phyloP scores from a whole-genome alignment of 2,888 invertebrate species.

The Archips crataeganus region DNA sequence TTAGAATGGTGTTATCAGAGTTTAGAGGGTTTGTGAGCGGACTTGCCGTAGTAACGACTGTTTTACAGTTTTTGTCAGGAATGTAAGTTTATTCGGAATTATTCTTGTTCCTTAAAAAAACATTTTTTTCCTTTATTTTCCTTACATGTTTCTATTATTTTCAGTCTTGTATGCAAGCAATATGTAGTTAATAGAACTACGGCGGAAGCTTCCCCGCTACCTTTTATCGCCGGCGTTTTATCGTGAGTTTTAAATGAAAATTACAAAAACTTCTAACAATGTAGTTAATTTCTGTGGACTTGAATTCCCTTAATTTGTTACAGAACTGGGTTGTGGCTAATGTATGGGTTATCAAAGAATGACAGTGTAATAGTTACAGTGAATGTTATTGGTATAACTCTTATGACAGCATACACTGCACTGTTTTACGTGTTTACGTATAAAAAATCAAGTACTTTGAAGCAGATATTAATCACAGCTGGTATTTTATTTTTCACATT shows the following conservation, averaged over 20 bases:
- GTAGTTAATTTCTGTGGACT: slow-evolving; percentile 36
- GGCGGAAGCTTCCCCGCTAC: slow-evolving; percentile 91
- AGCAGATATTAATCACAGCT: slow-evolving; percentile 86
- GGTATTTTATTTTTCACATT: slow-evolving; percentile 83
- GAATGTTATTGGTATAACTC: slow-evolving; percentile 89
- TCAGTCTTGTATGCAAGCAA: slow-evolving; percentile 91
- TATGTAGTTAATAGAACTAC: slow-evolving; percentile 91
- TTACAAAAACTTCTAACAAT: slow-evolving; percentile 2
- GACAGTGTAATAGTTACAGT: slow-evolving; percentile 91
- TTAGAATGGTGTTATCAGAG: slow-evolving; percentile 57
- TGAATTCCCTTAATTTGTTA: slow-evolving; percentile 53
- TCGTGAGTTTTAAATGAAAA: slow-evolving; percentile 84
- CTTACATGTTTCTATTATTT: slow-evolving; percentile 58
- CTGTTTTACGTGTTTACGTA: slow-evolving; percentile 91
- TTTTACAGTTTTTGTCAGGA: slow-evolving; percentile 94
- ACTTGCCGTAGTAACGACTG: slow-evolving; percentile 90
- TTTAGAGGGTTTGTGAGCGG: slow-evolving; percentile 62
- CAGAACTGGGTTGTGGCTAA: slow-evolving; percentile 92
- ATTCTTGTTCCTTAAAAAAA: slow-evolving; percentile 1
- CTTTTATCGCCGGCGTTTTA: slow-evolving; percentile 91
- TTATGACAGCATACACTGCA: slow-evolving; percentile 89
- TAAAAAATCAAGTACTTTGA: slow-evolving; percentile 88
- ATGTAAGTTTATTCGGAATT: slow-evolving; percentile 87
- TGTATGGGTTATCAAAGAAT: slow-evolving; percentile 91
- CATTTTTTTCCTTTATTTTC: slow-evolving; percentile 30